A percentile compares a stretch with the other conserved stretches of the same genome.
phyloP scores from a whole-genome alignment of 2,888 invertebrate species.

The Blomia tropicalis region DNA sequence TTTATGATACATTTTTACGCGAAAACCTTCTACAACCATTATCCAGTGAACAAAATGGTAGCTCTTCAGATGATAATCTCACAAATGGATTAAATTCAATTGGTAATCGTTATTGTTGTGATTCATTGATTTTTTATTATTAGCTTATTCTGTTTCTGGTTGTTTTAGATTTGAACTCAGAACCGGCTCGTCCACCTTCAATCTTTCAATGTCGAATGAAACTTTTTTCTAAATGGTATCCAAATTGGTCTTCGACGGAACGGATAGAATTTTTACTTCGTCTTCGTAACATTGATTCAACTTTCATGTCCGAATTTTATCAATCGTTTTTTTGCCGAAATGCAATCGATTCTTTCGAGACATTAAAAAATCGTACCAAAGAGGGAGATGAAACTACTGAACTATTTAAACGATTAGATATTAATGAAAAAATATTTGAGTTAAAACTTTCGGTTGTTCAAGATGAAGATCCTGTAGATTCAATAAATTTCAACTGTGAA shows the following conservation, averaged over 20 bases:
- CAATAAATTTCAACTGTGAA: no score
- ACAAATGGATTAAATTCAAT: conserved; percentile 15
- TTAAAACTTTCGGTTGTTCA: neutral
- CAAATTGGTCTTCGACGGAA: conserved; percentile 35
- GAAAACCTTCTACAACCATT: neutral
- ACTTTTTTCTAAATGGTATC: conserved; percentile 37
- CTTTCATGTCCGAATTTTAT: conserved; percentile 34
- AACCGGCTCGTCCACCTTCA: conserved; percentile 33
- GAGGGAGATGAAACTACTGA: neutral
- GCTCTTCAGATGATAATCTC: neutral
- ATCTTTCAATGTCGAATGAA: conserved; percentile 38
- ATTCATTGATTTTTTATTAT: neutral
- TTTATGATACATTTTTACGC: neutral
- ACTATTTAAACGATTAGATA: neutral
- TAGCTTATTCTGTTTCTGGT: neutral
- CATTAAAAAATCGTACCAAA: neutral
- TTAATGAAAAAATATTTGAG: conserved; percentile 10
- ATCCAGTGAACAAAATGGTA: neutral
- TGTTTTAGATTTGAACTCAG: neutral
- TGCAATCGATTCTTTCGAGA: neutral
- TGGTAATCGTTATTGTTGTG: neutral
- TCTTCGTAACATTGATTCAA: conserved; percentile 33
- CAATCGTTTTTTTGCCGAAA: neutral
- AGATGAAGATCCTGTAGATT: neutral
- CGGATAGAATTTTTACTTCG: conserved; percentile 33